Evolutionary conservation across 1,140 invertebrate genomes (phyloP), one percentile per base, ranked within the genome.

Genomic region (Polypedilum pembai): DNA sequence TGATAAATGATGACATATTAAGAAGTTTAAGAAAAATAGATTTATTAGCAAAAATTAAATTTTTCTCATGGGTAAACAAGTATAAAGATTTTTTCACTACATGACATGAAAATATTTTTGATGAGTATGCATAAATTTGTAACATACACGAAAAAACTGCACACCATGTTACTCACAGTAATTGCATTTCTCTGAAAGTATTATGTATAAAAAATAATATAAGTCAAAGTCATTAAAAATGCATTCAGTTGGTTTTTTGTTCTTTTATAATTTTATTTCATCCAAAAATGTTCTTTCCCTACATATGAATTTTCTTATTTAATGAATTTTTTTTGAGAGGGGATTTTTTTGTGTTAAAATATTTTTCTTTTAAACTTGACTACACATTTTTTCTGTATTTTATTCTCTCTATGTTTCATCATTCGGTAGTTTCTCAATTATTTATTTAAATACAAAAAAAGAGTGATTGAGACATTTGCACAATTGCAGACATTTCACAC

Each of bases 271-370:
- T 15, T 56, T 56, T 56, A 56, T 56, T 56, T 56, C 45, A 56
- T 56, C 12, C 45, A 56, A 56, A 56, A 56, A 56, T 33, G 45
- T n/a, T 56, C 45, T 56, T 56, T 56, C n/a, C 45, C 45, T 56
- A 56, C 45, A 56, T 15, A 12, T 56, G 45, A 56, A 56, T 56
- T 15, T 56, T 56, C 15, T 12, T 12, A n/a, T 56, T 56, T 56
- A 56, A 12, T n/a, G 4, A 56, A 56, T 56, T 56, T 56, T 56
- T 56, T 45, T 56, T 56, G 12, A n/a, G 45, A n/a, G 15, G 12
- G n/a, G 12, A 8, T 15, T 56, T 45, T 45, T 56, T 45, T 1
- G 45, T 56, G 12, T 12, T n/a, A 15, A 56, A 56, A 4, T n/a
- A n/a, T 56, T n/a, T 1, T 45, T 3, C 8, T 56, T 56, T 56